These are phyloP conservation scores for Pseudolaguvia tuberculata DNA, from an alignment of 2,113 vertebrate genomes.

Conservation along the genomic window DNA sequence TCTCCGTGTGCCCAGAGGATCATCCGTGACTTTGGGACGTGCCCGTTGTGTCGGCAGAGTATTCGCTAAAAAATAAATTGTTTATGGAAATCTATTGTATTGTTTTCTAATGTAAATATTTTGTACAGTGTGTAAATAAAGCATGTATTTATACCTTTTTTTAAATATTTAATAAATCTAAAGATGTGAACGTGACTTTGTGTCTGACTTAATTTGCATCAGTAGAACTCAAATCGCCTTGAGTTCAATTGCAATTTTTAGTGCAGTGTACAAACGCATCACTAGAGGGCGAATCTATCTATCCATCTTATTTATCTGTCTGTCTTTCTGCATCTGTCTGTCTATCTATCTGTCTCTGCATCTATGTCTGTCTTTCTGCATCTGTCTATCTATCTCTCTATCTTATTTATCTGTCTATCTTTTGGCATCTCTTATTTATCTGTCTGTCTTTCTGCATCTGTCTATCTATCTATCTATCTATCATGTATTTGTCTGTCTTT, in stretches of 20 bases:
- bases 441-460: too few relatives aligned
- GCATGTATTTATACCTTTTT: background rate
- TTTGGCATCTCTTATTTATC: too few relatives aligned
- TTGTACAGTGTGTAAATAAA: conserved; percentile 23
- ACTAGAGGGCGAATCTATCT: background rate
- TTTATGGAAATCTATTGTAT: background rate
- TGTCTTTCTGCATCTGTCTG: too few relatives aligned
- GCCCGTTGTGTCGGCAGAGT: conserved; percentile 61
- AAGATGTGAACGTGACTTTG: background rate
- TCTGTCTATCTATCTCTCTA: too few relatives aligned
- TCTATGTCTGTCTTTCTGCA: too few relatives aligned
- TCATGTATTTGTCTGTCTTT: too few relatives aligned
- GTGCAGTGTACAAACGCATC: background rate
- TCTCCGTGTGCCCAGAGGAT: conserved; percentile 41
- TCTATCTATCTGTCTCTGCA: too few relatives aligned
- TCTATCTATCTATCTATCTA: too few relatives aligned
- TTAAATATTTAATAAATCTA: background rate
- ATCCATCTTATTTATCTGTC: too few relatives aligned
- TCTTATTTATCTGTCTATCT: too few relatives aligned
- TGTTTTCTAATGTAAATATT: conserved; percentile 4
- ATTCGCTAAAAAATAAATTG: conserved; percentile 11
- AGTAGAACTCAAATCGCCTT: too few relatives aligned
- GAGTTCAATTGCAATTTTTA: too few relatives aligned
- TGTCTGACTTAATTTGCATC: background rate
- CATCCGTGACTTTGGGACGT: conserved; percentile 50